phyloP scores from a whole-genome alignment of 2,113 vertebrate genomes.

The Balaeniceps rex region DNA sequence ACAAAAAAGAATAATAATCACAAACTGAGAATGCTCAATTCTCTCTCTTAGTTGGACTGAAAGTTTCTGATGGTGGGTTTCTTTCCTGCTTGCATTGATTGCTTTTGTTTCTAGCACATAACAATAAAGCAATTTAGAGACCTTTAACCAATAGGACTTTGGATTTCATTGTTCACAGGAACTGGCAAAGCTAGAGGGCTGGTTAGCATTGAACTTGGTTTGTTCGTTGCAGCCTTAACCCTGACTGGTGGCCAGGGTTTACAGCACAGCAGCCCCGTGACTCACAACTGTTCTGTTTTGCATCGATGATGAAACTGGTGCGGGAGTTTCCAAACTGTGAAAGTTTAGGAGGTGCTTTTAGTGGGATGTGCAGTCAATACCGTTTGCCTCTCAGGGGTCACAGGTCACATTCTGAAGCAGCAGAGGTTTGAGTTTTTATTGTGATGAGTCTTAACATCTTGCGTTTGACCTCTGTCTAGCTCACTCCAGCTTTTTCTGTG shows the following conservation, averaged over 20 bases:
- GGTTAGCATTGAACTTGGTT: slow-evolving; percentile 21
- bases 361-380: neutral
- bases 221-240: neutral
- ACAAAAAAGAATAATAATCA: neutral
- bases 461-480: neutral
- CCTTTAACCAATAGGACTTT: neutral
- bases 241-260: neutral
- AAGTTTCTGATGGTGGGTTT: neutral
- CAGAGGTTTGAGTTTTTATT: slow-evolving; percentile 31
- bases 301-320: neutral
- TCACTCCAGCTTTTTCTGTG: neutral
- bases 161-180: slow-evolving; percentile 7
- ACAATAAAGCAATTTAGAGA: neutral
- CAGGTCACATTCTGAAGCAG: slow-evolving; percentile 23
- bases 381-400: slow-evolving; percentile 3
- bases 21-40: neutral
- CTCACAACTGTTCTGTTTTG: neutral
- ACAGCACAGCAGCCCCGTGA: neutral
- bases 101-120: neutral
- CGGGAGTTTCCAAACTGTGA: neutral
- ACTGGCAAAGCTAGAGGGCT: neutral
- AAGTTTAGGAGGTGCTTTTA: slow-evolving; percentile 9
- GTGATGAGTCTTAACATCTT: slow-evolving; percentile 21
- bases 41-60: neutral
- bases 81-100: neutral